Conservation (phyloP, 2,888 invertebrate species). For the Eristalis arbustorum region DNA sequence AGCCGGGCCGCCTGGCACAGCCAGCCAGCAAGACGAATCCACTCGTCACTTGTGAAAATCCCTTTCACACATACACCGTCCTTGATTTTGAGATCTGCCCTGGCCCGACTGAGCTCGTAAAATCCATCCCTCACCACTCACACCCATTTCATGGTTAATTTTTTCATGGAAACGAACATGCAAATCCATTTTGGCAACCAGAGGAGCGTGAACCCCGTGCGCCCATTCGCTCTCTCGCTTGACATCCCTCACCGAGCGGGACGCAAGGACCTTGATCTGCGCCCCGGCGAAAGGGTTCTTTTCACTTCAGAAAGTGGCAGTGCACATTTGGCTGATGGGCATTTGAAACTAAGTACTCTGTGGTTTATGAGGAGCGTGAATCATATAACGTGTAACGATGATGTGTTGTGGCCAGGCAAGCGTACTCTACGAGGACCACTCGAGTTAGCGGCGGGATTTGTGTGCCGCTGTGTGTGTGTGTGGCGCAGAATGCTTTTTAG, state of each 20-base stretch:
- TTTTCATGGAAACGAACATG: slow-evolving; percentile 51
- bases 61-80: neutral
- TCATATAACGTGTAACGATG: slow-evolving; percentile 68
- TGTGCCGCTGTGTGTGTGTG: neutral
- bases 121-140: neutral
- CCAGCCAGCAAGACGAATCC: neutral
- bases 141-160: slow-evolving; percentile 14
- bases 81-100: neutral
- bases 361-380: slow-evolving; percentile 68
- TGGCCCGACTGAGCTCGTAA: slow-evolving; percentile 15
- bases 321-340: slow-evolving; percentile 70
- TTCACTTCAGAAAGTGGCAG: slow-evolving; percentile 66
- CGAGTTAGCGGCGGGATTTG: slow-evolving; percentile 55
- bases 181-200: slow-evolving; percentile 65
- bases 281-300: slow-evolving; percentile 25
- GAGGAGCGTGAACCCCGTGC: slow-evolving; percentile 54
- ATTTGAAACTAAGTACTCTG: slow-evolving; percentile 70
- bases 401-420: slow-evolving; percentile 66
- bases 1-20: too few species aligned
- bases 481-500: slow-evolving; percentile 59
- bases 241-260: neutral
- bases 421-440: slow-evolving; percentile 50
- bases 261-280: slow-evolving; percentile 28
- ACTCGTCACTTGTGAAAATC: neutral
- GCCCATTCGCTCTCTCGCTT: neutral